Base-by-base conservation (phyloP, 2,113 vertebrate species). In the Ameiurus melas region DNA sequence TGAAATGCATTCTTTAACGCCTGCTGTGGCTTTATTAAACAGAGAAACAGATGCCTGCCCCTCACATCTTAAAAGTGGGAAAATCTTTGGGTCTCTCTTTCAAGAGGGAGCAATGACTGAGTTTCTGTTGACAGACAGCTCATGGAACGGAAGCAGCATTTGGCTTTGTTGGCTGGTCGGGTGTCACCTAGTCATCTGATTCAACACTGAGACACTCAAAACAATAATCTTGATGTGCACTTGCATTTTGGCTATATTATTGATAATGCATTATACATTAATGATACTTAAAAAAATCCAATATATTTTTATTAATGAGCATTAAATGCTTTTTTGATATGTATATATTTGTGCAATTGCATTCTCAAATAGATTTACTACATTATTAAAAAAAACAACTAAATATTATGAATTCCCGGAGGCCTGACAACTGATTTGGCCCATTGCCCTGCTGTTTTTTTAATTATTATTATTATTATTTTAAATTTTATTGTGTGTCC, bases 1-100 rank as follows among this genome's bases (percentile, higher is more conserved):
- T 93, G 91, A 93, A 92, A 93, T 87, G 53, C 88, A 94, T 92
- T 91, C 90, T 91, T 91, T 77, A 93, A 89, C 88, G 57, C 85
- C 86, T 64, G 89, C 83, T 88, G 90, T 88, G 89, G 95, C 93
- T 95, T 95, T 94, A 93, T 93, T 84, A 92, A 95, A 94, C 93
- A 95, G 84, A 90, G 78, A 84, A 89, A 79, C 86, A 91, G 90
- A 94, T 91, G 92, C 93, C 93, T 93, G 86, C 80, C 90, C 91
- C 94, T 91, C 85, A 89, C 83, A 92, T 95, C 93, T 94, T 83
- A 84, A 92, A 86, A 85, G 92, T 60, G 47, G 60, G 51, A 75
- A 88, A 88, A 75, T 68, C 30, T 86, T 93, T 90, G 85, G 87
- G 47, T 62, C 47, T n/a, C 83, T 88, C 88, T 91, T 90, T 58